Conservation (phyloP, 2,888 invertebrate genomes). For the Drosophila imparisetae region DNA sequence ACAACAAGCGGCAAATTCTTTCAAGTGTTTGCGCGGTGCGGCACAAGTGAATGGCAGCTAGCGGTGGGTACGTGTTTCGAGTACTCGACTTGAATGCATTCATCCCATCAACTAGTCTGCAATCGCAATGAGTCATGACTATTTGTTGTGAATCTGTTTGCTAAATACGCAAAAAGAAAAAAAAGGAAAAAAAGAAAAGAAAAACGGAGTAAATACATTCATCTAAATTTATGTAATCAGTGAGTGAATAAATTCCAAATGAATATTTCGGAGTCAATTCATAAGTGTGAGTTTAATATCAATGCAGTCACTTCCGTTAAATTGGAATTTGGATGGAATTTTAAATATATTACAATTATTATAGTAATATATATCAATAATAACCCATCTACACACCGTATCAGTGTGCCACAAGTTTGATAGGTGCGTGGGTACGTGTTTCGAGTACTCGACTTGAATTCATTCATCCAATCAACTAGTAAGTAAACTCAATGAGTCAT, state of each 20-base stretch:
- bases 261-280: not conserved
- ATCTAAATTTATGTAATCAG: not conserved
- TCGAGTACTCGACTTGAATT: conserved; percentile 20
- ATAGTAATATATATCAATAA: not conserved
- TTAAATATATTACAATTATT: not conserved
- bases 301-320: not conserved
- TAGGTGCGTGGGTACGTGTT: not conserved
- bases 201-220: not conserved
- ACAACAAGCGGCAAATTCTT: conserved; percentile 10
- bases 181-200: not conserved
- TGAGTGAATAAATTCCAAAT: not conserved
- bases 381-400: not conserved
- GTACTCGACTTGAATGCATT: conserved; percentile 38
- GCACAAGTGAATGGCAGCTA: conserved; percentile 45
- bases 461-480: conserved; percentile 17
- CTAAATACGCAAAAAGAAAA: not conserved
- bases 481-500: conserved; percentile 6
- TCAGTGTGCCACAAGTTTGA: not conserved
- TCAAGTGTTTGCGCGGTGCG: conserved; percentile 1
- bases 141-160: not conserved
- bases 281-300: not conserved
- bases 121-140: conserved; percentile 17
- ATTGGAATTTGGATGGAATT: not conserved
- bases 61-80: conserved; percentile 10
- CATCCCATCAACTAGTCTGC: not conserved